Evolutionary conservation across 1,140 invertebrate genomes (phyloP).

Genomic region (Apis dorsata): DNA sequence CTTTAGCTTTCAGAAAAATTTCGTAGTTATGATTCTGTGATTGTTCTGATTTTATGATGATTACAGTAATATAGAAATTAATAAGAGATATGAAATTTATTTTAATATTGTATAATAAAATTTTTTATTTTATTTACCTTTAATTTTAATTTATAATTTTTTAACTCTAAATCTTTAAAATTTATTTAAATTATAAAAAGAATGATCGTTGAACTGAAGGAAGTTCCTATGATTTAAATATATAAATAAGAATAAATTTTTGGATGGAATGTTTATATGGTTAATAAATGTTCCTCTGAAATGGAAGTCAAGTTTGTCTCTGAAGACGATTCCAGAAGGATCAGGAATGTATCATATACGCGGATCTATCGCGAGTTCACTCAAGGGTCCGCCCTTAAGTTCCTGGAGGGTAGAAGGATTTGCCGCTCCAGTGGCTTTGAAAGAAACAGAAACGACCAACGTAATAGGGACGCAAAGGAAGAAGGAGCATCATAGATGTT

Average conservation of each 20-base stretch:
- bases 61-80: too few species aligned
- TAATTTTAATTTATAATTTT: too few species aligned
- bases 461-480: slow-evolving; percentile 70
- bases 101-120: too few species aligned
- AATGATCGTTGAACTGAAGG: too few species aligned
- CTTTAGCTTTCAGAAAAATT: too few species aligned
- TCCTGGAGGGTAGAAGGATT: slow-evolving; percentile 75
- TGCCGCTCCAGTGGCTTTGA: slow-evolving; percentile 76
- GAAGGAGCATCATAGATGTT: slow-evolving; percentile 21
- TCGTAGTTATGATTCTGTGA: too few species aligned
- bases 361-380: slow-evolving; percentile 70
- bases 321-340: slow-evolving; percentile 60
- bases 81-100: too few species aligned
- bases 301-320: slow-evolving; percentile 37
- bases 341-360: slow-evolving; percentile 51
- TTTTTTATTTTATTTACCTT: too few species aligned
- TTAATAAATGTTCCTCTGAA: neutral
- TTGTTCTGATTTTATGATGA: too few species aligned
- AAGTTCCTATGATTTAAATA: neutral
- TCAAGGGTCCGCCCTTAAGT: slow-evolving; percentile 77
- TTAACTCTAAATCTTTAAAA: too few species aligned
- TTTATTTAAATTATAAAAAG: too few species aligned
- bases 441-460: slow-evolving; percentile 74
- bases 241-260: neutral
- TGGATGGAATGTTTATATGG: fast-evolving